Evolutionary conservation across 2,113 vertebrate genomes (phyloP), one percentile per base, ranked within the genome.

Genomic region (Microtus pennsylvanicus): DNA sequence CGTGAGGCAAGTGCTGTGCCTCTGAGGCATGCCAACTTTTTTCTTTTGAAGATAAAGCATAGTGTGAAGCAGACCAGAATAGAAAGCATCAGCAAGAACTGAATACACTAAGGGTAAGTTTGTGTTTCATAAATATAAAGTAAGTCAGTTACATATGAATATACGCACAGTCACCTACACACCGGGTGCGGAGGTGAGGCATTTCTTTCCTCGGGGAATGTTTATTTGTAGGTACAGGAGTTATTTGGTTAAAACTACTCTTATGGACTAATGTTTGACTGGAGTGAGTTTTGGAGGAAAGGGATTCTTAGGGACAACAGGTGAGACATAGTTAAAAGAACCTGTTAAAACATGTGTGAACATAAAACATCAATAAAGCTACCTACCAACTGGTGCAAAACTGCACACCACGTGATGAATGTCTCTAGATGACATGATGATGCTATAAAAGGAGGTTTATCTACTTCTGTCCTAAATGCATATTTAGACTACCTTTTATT

Each of bases 191-290:
- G 24, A 74, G 14, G 0, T 65, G 74, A 80, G 6, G 30, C 74
- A 33, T 52, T 67, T 78, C 63, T 81, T 90, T 78, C 52, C 61
- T 3, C 58, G 42, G 13, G 17, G 67, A 70, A 74, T 21, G 69
- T 61, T 80, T 52, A 89, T 70, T 91, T 70, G 86, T 80, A 91
- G 63, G 82, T 1, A n/a, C 74, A n/a, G 76, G 42, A 96, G 87
- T 58, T n/a, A 47, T 81, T 65, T 38, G 45, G 24, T 80, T 94
- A 77, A 86, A 89, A 70, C 74, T 76, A 75, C 10, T 22, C 81
- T 65, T 82, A 28, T 87, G 50, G 24, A 75, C 50, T 75, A 85
- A 24, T 85, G 10, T 89, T 92, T 93, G 89, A 76, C 14, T 14
- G 42, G 22, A 90, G 19, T 28, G 52, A 33, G 42, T 82, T 89